phyloP scores from a whole-genome alignment of 1,140 invertebrate genomes.

The Antheraea pernyi region DNA sequence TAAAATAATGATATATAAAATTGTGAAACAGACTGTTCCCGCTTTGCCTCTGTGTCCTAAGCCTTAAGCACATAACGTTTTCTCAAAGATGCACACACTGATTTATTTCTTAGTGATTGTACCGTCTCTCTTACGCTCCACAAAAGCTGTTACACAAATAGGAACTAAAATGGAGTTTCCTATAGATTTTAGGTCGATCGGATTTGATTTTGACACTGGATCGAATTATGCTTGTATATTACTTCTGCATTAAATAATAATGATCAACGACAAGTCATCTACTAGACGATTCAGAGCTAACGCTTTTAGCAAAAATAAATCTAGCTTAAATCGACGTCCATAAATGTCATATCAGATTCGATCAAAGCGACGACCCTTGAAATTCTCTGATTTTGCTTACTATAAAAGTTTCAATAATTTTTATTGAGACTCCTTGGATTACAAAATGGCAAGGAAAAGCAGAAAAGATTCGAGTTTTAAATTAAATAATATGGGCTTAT shows the following conservation, averaged over 20 bases:
- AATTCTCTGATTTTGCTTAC: too few species aligned
- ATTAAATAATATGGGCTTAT: too few species aligned
- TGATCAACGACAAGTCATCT: not conserved
- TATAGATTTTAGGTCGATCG: not conserved
- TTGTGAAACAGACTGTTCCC: not conserved
- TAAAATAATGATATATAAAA: too few species aligned
- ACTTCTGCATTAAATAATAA: not conserved
- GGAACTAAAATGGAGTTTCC: slow-evolving; percentile 11
- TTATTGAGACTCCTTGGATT: not conserved
- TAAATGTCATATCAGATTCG: too few species aligned
- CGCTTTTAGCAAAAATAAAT: too few species aligned
- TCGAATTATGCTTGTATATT: not conserved
- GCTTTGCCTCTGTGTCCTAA: not conserved
- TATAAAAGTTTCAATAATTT: too few species aligned
- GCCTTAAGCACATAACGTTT: slow-evolving; percentile 6
- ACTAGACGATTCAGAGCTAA: too few species aligned
- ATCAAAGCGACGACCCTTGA: too few species aligned
- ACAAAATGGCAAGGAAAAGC: too few species aligned
- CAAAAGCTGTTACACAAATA: slow-evolving; percentile 15
- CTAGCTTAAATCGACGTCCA: too few species aligned
- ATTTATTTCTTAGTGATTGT: slow-evolving; percentile 27
- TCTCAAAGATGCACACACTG: slow-evolving; percentile 16
- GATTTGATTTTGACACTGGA: not conserved
- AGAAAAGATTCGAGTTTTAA: too few species aligned
- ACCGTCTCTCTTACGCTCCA: slow-evolving; percentile 7